Evolutionary conservation across 2,113 vertebrate species (phyloP).

Genomic region (Azemiops feae): DNA sequence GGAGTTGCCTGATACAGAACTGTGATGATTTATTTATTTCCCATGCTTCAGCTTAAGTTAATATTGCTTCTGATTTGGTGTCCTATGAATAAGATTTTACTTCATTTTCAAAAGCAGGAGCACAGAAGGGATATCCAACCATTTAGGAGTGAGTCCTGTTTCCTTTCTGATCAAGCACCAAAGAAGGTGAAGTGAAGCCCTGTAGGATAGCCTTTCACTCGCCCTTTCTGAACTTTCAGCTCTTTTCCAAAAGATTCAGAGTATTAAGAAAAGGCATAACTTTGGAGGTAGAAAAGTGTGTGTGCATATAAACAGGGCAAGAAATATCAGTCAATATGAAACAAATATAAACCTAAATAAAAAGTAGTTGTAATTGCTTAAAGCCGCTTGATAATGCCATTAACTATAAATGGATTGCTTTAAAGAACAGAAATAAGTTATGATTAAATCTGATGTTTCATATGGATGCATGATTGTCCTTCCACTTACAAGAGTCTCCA

Average conservation of each 20-base stretch:
- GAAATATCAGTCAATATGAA: background rate
- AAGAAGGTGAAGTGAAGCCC: background rate
- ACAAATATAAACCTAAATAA: background rate
- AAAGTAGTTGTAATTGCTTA: background rate
- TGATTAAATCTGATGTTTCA: background rate
- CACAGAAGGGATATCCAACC: background rate
- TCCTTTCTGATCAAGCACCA: background rate
- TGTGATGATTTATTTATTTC: background rate
- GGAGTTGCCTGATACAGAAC: conserved; percentile 6
- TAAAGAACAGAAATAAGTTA: background rate
- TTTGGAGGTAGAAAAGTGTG: background rate
- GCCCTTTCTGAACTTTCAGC: background rate
- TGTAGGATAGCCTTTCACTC: background rate
- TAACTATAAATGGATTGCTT: background rate
- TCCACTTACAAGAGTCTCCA: background rate
- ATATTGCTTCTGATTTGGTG: conserved; percentile 2
- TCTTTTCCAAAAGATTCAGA: background rate
- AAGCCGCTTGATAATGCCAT: background rate
- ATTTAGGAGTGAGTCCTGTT: background rate
- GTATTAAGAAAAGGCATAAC: background rate
- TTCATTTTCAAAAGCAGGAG: background rate
- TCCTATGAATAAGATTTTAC: background rate
- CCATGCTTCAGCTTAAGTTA: background rate
- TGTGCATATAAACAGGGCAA: background rate
- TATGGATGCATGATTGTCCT: background rate